Base-by-base conservation (phyloP, 2,888 invertebrate genomes). In the Zaprionus lineosus region DNA sequence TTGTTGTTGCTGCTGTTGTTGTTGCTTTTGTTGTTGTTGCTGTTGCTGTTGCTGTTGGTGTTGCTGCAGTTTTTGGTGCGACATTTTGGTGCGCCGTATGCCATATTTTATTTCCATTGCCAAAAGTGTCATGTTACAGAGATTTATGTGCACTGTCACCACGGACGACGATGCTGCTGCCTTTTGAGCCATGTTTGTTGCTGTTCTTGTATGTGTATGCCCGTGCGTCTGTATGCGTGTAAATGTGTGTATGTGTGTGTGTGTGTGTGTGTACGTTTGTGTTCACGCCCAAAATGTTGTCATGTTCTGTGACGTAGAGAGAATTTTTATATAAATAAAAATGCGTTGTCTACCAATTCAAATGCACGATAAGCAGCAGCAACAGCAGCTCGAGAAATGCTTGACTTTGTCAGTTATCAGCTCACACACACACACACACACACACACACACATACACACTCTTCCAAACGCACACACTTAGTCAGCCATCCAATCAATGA, bases 51-150 rank as follows among this genome's bases (percentile, higher is more conserved):
- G 43, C 14, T 64, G 53, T 11, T 69, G 60, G 8, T 57, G 57
- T 47, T 63, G 71, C 53, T 43, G 62, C 60, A 63, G 56, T 57
- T 66, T 61, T 69, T 67, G 82, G 78, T 86, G 86, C 88, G 86
- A 87, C 88, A 87, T 86, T 86, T 86, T 84, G 77, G 70, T 78
- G 76, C 78, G 70, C 61, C 72, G 78, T 75, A 84, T 84, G 75
- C 86, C 88, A 89, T 89, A 89, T 88, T 87, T 89, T 89, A 88
- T 87, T 86, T 86, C 82, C 87, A 88, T 88, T 89, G 89, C 89
- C 89, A 89, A 89, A 89, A 89, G 89, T 89, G 89, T 89, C 89
- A 89, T 89, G 89, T 89, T 89, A 85, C 88, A 82, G 81, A 87
- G 88, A 89, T 89, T 89, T 89, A 89, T 88, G 87, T 82, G 76